Conservation (phyloP, 2,113 vertebrate genomes). For the Leucoraja erinaceus region DNA sequence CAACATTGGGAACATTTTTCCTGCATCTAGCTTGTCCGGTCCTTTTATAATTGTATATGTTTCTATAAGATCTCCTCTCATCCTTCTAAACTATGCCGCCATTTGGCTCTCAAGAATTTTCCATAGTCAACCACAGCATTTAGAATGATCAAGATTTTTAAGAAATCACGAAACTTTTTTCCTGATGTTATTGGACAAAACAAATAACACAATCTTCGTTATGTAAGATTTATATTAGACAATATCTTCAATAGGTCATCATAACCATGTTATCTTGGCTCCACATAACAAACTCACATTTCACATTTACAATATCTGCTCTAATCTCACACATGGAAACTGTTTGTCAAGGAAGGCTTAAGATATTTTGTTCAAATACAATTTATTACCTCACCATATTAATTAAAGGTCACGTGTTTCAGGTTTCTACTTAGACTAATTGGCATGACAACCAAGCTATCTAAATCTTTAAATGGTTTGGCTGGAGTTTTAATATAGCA, state of each 20-base stretch:
- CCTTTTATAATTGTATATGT: too few relatives aligned
- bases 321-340: constrained; percentile 12
- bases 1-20: too few relatives aligned
- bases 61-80: too few relatives aligned
- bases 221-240: background rate
- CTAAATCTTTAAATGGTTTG: background rate
- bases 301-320: background rate
- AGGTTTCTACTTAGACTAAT: background rate
- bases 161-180: background rate
- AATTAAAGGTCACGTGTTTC: background rate
- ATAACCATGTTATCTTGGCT: background rate
- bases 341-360: background rate
- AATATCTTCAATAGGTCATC: background rate
- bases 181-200: background rate
- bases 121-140: background rate
- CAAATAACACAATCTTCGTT: background rate
- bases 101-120: too few relatives aligned
- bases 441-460: background rate
- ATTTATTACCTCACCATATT: background rate
- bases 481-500: background rate
- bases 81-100: too few relatives aligned
- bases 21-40: too few relatives aligned
- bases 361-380: background rate
- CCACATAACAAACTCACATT: constrained; percentile 1
- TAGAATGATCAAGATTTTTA: background rate